Conservation (phyloP, 2,113 vertebrate genomes). For the Synchiropus splendidus region DNA sequence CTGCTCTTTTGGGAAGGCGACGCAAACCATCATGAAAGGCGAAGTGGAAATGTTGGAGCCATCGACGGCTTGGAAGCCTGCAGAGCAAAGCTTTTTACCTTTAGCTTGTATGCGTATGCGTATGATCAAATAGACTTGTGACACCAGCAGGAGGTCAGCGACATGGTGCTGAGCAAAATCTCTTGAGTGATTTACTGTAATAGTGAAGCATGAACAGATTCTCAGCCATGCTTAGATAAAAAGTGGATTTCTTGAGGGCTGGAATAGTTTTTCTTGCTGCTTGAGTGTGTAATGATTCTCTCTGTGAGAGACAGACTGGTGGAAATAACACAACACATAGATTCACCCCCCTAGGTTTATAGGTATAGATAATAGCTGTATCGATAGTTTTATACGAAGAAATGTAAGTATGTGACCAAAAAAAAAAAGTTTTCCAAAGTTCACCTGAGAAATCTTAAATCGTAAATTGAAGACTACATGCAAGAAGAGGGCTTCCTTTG, state of each 20-base stretch:
- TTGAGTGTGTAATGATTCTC: too few relatives aligned
- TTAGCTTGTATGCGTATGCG: constrained; percentile 46
- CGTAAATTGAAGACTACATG: too few relatives aligned
- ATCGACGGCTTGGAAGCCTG: constrained; percentile 44
- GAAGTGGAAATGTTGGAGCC: constrained; percentile 41
- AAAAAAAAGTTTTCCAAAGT: too few relatives aligned
- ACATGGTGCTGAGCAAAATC: constrained; percentile 27
- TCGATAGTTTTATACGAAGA: too few relatives aligned
- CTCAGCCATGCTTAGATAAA: too few relatives aligned
- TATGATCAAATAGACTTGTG: constrained; percentile 30
- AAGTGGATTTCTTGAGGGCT: too few relatives aligned
- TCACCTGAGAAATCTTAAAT: too few relatives aligned
- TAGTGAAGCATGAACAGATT: constrained; percentile 18
- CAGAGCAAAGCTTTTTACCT: constrained; percentile 35
- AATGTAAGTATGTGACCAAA: too few relatives aligned
- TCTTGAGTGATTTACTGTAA: constrained; percentile 38
- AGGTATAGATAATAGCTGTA: too few relatives aligned
- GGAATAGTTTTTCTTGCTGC: too few relatives aligned
- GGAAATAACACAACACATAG: constrained; percentile 1
- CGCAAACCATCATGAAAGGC: constrained; percentile 46
- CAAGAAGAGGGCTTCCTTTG: too few relatives aligned
- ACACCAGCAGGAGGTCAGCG: constrained; percentile 45
- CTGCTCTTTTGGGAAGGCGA: constrained; percentile 53
- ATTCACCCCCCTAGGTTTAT: too few relatives aligned
- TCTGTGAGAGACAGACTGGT: constrained; percentile 1